These are phyloP conservation scores for Paraescarpia echinospica DNA, from an alignment of 1,140 invertebrate species.

Conservation along the genomic window DNA sequence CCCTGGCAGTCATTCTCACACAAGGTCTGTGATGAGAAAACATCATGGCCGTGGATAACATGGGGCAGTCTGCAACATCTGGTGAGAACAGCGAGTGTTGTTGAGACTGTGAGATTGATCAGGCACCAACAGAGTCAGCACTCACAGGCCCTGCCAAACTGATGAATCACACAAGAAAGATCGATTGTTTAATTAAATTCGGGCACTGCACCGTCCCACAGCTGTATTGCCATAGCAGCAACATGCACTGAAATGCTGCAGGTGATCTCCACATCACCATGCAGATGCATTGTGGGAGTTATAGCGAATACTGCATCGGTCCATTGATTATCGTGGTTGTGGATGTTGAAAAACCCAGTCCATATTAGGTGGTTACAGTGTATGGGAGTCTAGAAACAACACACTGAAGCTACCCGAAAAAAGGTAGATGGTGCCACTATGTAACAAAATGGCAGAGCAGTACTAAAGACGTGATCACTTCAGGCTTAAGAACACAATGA, in stretches of 20 bases:
- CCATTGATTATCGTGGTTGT: not conserved
- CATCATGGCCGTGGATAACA: not conserved
- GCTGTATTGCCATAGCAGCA: not conserved
- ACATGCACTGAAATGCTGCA: not conserved
- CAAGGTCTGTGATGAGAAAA: no score
- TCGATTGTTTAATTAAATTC: slow-evolving; percentile 6
- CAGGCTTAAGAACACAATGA: not conserved
- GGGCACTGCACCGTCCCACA: not conserved
- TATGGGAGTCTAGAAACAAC: not conserved
- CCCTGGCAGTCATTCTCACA: not conserved
- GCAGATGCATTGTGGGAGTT: not conserved
- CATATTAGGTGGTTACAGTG: not conserved
- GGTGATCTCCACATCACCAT: not conserved
- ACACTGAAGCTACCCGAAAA: not conserved
- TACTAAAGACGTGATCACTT: not conserved
- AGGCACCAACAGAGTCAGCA: not conserved
- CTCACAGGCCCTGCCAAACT: not conserved
- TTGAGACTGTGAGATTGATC: not conserved
- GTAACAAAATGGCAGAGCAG: no score
- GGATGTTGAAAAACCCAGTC: not conserved
- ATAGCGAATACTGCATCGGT: not conserved
- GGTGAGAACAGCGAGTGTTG: not conserved
- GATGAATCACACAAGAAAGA: not conserved
- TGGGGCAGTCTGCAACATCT: not conserved
- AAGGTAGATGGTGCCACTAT: no score